phyloP scores from a whole-genome alignment of 2,113 vertebrate species.

The Mesitornis unicolor region DNA sequence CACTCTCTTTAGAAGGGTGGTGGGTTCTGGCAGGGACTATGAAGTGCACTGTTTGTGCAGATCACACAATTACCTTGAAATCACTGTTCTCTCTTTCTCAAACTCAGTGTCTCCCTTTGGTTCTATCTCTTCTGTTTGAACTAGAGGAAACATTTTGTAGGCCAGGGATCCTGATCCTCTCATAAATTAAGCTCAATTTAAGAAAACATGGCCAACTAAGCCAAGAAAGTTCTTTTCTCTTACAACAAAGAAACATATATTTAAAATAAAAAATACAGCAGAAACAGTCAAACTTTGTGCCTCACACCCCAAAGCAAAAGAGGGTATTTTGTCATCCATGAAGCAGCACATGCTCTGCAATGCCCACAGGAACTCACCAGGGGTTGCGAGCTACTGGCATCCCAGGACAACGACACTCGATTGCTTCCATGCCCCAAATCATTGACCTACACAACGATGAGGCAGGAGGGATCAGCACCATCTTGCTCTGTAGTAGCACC shows the following conservation, averaged over 20 bases:
- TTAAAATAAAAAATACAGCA: neutral
- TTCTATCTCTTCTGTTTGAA: neutral
- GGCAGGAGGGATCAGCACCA: neutral
- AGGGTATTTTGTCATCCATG: neutral
- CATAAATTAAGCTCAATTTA: neutral
- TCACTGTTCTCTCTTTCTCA: neutral
- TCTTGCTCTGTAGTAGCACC: neutral
- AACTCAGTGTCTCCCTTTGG: neutral
- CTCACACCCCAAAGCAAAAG: neutral
- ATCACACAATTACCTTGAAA: neutral
- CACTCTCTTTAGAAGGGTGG: neutral
- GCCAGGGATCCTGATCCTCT: neutral
- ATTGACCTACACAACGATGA: fast-evolving
- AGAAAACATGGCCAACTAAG: neutral
- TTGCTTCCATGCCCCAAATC: neutral
- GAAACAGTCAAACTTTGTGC: neutral
- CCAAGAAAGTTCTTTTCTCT: neutral
- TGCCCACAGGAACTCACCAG: neutral
- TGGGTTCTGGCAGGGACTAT: neutral
- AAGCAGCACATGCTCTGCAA: neutral
- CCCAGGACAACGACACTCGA: fast-evolving
- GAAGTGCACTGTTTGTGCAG: neutral
- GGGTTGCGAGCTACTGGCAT: neutral
- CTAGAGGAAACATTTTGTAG: neutral
- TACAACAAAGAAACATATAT: neutral